Percentiles rank a stretch among this genome's conserved stretches.
Evolutionary conservation across 2,888 invertebrate species (phyloP).

Genomic region (Taenaris catops): DNA sequence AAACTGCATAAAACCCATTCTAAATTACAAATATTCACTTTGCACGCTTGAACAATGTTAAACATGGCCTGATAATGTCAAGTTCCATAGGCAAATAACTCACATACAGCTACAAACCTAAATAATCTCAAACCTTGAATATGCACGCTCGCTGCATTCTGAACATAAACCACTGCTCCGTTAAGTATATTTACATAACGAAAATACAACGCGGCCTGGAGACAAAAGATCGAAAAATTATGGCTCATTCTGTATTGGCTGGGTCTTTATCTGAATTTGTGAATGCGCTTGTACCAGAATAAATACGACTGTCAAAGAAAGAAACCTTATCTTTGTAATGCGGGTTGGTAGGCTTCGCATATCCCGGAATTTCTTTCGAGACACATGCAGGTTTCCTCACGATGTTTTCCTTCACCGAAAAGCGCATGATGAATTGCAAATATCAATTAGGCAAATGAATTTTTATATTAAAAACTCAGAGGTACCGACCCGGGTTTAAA

Average conservation of each 20-base stretch:
- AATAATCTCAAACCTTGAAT: slow-evolving; percentile 21
- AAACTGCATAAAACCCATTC: neutral
- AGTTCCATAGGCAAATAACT: slow-evolving; percentile 22
- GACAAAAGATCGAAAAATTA: slow-evolving; percentile 21
- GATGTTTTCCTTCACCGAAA: no score
- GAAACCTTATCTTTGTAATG: slow-evolving; percentile 26
- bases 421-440: no score
- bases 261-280: slow-evolving; percentile 18
- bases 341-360: no score
- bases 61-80: slow-evolving; percentile 22
- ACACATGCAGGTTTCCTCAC: no score
- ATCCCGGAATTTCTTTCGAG: no score
- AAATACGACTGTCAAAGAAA: slow-evolving; percentile 23
- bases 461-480: no score
- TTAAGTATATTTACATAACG: slow-evolving; percentile 20
- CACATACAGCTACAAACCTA: slow-evolving; percentile 22
- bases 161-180: slow-evolving; percentile 15
- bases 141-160: slow-evolving; percentile 22
- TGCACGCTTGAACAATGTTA: slow-evolving; percentile 13
- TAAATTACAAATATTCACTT: slow-evolving; percentile 11
- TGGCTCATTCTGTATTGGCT: slow-evolving; percentile 13
- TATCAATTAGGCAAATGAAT: no score
- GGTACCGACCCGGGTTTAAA: no score
- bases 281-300: slow-evolving; percentile 19
- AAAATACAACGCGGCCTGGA: slow-evolving; percentile 19